These are phyloP conservation scores for Gnathonemus echidnorhynchus DNA, from an alignment of 2,113 vertebrate species.

Conservation along the genomic window DNA sequence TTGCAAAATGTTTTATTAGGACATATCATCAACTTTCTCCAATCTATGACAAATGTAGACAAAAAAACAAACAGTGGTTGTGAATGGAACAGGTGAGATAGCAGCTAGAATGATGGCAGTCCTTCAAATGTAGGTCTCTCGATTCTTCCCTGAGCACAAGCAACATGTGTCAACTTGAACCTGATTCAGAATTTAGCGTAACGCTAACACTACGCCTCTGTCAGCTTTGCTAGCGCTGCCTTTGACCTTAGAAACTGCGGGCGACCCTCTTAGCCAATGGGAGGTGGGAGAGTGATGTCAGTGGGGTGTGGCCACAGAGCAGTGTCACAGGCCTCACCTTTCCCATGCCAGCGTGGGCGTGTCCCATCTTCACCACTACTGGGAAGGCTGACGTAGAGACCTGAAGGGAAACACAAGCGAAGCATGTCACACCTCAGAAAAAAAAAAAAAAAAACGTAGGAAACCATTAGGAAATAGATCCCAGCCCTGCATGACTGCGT, in stretches of 20 bases:
- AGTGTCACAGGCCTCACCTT: slow-evolving; percentile 43
- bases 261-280: background rate
- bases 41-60: background rate
- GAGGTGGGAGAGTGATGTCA: background rate
- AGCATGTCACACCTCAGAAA: background rate
- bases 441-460: background rate
- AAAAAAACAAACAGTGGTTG: background rate
- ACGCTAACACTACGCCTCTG: background rate
- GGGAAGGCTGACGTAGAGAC: slow-evolving; percentile 69
- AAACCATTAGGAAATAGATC: background rate
- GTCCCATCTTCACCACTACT: slow-evolving; percentile 60
- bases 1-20: background rate
- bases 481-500: background rate
- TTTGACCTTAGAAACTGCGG: background rate
- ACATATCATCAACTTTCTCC: background rate
- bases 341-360: slow-evolving; percentile 87
- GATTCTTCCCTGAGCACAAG: background rate
- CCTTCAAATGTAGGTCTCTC: background rate
- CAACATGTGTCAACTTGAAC: background rate
- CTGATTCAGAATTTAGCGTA: background rate
- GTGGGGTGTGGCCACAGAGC: background rate
- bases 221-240: background rate
- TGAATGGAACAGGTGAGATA: background rate
- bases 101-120: background rate
- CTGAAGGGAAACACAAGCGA: slow-evolving; percentile 58